These are phyloP conservation scores for Capreolus pygargus DNA, from an alignment of 2,113 vertebrate species.

Conservation along the genomic window DNA sequence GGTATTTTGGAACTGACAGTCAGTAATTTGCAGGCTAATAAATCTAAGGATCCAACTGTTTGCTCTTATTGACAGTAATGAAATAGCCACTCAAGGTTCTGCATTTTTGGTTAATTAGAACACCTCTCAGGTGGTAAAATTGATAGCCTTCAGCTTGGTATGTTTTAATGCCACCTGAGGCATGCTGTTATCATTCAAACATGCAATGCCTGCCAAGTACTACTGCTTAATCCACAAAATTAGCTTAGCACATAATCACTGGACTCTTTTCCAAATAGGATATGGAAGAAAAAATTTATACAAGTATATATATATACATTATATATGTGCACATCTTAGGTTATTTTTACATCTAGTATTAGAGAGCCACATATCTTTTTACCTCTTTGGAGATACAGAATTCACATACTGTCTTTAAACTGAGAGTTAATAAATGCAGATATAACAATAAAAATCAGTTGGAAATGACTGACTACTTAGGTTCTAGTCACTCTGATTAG, in stretches of 20 bases:
- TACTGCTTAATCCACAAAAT: background rate
- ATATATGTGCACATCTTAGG: background rate
- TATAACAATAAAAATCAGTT: background rate
- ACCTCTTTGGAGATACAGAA: background rate
- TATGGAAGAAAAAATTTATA: background rate
- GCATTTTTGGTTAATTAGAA: conserved; percentile 63
- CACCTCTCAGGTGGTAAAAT: conserved; percentile 55
- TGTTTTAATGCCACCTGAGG: conserved; percentile 21
- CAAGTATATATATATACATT: background rate
- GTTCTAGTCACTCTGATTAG: background rate
- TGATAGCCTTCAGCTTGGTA: background rate
- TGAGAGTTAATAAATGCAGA: background rate
- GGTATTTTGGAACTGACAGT: conserved; percentile 43
- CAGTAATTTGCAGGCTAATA: conserved; percentile 35
- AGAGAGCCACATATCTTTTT: background rate
- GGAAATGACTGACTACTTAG: background rate
- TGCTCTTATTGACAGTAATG: conserved; percentile 32
- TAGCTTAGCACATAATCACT: background rate
- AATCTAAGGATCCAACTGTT: conserved; percentile 48
- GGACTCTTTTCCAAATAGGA: background rate
- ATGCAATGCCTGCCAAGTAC: background rate
- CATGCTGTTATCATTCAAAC: conserved; percentile 17
- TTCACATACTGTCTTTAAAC: background rate
- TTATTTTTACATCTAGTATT: background rate
- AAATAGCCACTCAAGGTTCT: conserved; percentile 19